Evolutionary conservation across 2,113 vertebrate species (phyloP).

Genomic region (Oreochromis niloticus): DNA sequence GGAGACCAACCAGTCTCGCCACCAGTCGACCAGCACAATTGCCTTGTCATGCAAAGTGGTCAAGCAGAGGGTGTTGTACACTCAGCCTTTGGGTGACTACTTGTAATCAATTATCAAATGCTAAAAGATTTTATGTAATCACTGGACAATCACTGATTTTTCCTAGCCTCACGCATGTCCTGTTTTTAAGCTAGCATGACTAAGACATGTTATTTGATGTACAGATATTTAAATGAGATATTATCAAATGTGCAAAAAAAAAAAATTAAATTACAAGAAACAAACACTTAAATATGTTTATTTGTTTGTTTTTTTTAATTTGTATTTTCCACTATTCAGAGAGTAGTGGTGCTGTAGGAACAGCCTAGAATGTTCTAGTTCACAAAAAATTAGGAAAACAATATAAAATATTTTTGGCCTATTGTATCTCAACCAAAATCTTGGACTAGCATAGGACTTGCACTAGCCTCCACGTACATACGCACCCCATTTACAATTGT

Average conservation of each 20-base stretch:
- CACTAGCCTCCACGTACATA: not conserved
- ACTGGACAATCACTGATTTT: not conserved
- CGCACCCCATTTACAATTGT: not conserved
- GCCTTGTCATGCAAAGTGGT: not conserved
- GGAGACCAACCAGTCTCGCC: not conserved
- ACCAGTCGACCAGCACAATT: not conserved
- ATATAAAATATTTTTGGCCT: not conserved
- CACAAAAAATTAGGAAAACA: not conserved
- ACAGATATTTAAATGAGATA: not conserved
- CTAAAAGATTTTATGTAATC: not conserved
- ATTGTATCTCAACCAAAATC: not conserved
- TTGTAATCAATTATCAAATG: not conserved
- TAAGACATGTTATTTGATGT: not conserved
- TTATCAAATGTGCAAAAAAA: not conserved
- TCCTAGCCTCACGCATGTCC: not conserved
- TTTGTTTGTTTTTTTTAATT: not conserved
- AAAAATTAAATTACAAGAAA: not conserved
- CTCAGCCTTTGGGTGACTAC: not conserved
- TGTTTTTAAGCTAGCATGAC: not conserved
- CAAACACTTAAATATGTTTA: not conserved
- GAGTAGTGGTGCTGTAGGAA: not conserved
- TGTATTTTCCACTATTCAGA: not conserved
- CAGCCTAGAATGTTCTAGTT: not conserved
- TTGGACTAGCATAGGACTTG: not conserved
- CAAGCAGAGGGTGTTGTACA: not conserved